Conservation (phyloP, 2,888 invertebrate species). For the Osmoderma eremita region DNA sequence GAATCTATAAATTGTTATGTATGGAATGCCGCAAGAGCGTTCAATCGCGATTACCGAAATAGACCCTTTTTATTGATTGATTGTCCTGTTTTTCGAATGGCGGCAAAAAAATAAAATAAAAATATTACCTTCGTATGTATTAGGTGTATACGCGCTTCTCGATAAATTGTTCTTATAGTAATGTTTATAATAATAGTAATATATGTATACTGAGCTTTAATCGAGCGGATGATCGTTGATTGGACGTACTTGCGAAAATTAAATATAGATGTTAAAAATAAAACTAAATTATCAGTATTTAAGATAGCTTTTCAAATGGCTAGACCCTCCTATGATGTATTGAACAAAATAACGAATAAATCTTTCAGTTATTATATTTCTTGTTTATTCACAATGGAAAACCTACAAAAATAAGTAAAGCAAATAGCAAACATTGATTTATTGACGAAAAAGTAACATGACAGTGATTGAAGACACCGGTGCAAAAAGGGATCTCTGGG, state of each 20-base stretch:
- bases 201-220: constrained; percentile 29
- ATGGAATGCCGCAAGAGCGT: constrained; percentile 55
- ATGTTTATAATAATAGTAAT: neutral
- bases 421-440: too few relatives aligned
- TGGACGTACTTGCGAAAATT: constrained; percentile 21
- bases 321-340: constrained; percentile 65
- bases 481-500: too few relatives aligned
- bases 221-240: constrained; percentile 7
- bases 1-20: constrained; percentile 61
- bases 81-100: too few relatives aligned
- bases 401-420: too few relatives aligned
- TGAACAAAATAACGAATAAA: constrained; percentile 60
- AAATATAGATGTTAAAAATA: constrained; percentile 54
- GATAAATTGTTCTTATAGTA: neutral
- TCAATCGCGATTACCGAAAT: constrained; percentile 18
- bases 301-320: constrained; percentile 64
- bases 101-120: neutral
- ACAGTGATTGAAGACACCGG: too few relatives aligned
- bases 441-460: too few relatives aligned
- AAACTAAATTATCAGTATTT: constrained; percentile 65
- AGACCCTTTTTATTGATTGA: too few relatives aligned
- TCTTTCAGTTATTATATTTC: constrained; percentile 43
- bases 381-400: neutral
- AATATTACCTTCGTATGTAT: neutral
- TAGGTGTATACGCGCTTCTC: constrained; percentile 1